Evolutionary conservation across 2,888 invertebrate genomes (phyloP), one percentile per base, ranked within the genome.

Genomic region (Lasiommata megera): DNA sequence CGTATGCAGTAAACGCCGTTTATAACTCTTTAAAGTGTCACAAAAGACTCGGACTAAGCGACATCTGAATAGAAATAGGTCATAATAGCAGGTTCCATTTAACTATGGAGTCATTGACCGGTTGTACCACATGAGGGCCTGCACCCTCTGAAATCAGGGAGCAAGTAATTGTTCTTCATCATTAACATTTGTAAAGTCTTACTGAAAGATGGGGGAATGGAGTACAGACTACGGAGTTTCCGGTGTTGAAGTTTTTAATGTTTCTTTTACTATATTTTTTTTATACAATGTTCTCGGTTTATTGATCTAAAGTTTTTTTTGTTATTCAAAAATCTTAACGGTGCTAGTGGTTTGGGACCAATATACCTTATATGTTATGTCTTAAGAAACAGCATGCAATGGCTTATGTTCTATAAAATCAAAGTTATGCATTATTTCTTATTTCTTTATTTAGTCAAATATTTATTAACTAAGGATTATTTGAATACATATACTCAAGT

Each of bases 61-160:
- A 58, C 58, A 29, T 53, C 41, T 53, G 37, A 54, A 54, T 56
- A 58, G 47, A 69, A 73, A 68, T 70, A 67, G 72, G 63, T 66
- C 69, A 68, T 70, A 72, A 76, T 69, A 70, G 72, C 67, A 63
- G 62, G 68, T 67, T 65, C 65, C 68, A 76, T 76, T 73, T 59
- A 66, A 70, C 67, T 62, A 36, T 41, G 51, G 50, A 61, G 65
- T 67, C 67, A 65, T 63, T 58, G 67, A 67, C 66, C 67, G 63
- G 62, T 67, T 74, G 74, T 65, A 67, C 78, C 67, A 70, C 67
- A 71, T 73, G 67, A 71, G 70, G 68, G 69, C 65, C 67, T 61
- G 58, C 64, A 69, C 73, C 77, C 74, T 72, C 64, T 64, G 63
- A 64, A 73, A 71, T 70, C 60, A 68, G 65, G 69, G 40, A 52